Percentiles rank a stretch among this genome's conserved stretches.
Evolutionary conservation across 1,140 invertebrate species (phyloP).

Genomic region (Microplitis demolitor): DNA sequence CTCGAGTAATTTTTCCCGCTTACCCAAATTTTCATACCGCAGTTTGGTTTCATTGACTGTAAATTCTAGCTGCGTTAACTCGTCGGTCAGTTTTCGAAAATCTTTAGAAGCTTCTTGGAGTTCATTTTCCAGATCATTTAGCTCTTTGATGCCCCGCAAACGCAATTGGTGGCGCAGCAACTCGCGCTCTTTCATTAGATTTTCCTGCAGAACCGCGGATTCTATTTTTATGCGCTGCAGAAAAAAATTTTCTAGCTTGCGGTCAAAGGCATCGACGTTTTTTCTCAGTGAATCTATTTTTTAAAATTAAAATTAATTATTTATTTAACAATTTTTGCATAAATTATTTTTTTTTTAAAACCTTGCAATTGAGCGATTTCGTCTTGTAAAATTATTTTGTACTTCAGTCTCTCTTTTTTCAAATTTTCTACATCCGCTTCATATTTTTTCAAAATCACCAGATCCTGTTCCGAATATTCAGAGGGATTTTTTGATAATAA

Average conservation of each 20-base stretch:
- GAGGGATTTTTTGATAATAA: slow-evolving; percentile 65
- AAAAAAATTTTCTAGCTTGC: slow-evolving; percentile 63
- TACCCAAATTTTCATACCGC: slow-evolving; percentile 42
- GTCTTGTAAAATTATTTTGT: slow-evolving; percentile 63
- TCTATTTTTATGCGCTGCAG: slow-evolving; percentile 65
- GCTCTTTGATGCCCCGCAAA: slow-evolving; percentile 19
- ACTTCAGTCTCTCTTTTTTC: slow-evolving; percentile 65
- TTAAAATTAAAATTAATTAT: neutral
- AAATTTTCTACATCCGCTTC: slow-evolving; percentile 64
- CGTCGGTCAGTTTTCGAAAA: slow-evolving; percentile 12
- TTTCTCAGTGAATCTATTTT: slow-evolving; percentile 57
- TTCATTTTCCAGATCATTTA: slow-evolving; percentile 19
- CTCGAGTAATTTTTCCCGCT: slow-evolving; percentile 59
- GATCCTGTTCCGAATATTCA: slow-evolving; percentile 66
- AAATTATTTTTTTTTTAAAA: neutral
- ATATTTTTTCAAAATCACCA: slow-evolving; percentile 63
- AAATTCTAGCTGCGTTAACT: slow-evolving; percentile 29
- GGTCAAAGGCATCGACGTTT: slow-evolving; percentile 64
- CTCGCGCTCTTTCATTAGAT: slow-evolving; percentile 32
- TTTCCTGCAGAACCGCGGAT: slow-evolving; percentile 67
- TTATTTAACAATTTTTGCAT: too few species aligned
- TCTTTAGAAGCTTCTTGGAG: slow-evolving; percentile 13
- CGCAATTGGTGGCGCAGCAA: slow-evolving; percentile 14
- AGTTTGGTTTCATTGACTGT: slow-evolving; percentile 34
- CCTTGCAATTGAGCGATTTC: slow-evolving; percentile 64